Base-by-base conservation (phyloP, 2,888 invertebrate species). In the Caradrina clavipalpis region DNA sequence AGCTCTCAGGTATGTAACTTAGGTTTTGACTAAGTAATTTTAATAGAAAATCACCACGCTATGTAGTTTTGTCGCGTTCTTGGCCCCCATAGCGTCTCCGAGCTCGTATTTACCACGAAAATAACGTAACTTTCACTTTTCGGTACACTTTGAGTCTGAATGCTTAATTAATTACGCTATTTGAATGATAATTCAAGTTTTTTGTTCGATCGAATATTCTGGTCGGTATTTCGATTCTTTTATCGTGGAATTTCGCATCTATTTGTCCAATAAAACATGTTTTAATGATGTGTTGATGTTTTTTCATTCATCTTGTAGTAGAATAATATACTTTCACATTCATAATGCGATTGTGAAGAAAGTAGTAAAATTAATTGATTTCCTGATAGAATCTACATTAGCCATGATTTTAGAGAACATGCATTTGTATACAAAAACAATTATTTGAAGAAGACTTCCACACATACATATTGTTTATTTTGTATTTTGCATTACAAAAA, bases 1-100 rank as follows among this genome's bases (percentile, higher is more conserved):
- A 76, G 97, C 97, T 7, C 89, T 97, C 55, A 95, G 95, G 96
- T 96, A 92, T 87, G 92, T 88, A 59, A 62, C 35, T 55, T 3
- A 35, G 70, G 80, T 84, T 83, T 82, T 79, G 39, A 81, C 74
- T 81, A 82, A 70, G 47, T 50, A 66, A 69, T 78, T 71, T 56
- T 55, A 26, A 15, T 17, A 58, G 59, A 54, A 86, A 91, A 90
- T 83, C 69, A 91, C 88, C 91, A 93, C 89, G 90, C 81, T 87
- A 55, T 39, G 13, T 45, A 0, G 47, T 26, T 60, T 69, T 50
- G 10, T 53, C 53, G 31, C 42, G 17, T 71, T 64, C 57, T 8
- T 19, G 21, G 19, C 6, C 22, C 22, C 17, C 4, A 13, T 22
- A 58, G 26, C 11, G 17, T n/a, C 22, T 47, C 59, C 6, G 0